A percentile compares a stretch with the other conserved stretches of the same genome.
phyloP scores from a whole-genome alignment of 2,888 invertebrate genomes.

The Anoncus sp. region DNA sequence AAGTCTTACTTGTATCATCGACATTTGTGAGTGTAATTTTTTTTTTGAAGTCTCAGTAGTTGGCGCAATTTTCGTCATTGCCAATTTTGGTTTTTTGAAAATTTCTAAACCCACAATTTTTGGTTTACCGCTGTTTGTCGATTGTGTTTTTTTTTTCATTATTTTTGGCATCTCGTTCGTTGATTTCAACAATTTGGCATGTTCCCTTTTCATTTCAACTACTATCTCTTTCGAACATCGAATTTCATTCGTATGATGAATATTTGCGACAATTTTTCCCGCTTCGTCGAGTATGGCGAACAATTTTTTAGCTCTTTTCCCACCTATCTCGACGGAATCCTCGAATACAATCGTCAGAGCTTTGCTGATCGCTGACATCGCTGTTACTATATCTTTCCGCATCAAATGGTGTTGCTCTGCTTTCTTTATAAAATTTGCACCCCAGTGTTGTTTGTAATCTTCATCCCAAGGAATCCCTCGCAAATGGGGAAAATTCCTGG shows the following conservation, averaged over 20 bases:
- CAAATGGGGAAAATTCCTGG: constrained; percentile 1
- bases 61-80: background rate
- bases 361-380: constrained; percentile 31
- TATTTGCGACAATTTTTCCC: constrained; percentile 21
- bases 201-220: background rate
- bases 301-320: background rate
- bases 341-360: background rate
- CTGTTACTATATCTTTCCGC: constrained; percentile 9
- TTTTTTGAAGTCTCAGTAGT: background rate
- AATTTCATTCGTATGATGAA: background rate
- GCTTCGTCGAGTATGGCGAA: constrained; percentile 14
- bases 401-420: background rate
- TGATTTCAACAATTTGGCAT: background rate
- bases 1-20: constrained; percentile 11
- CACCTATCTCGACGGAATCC: background rate
- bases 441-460: background rate
- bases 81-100: background rate
- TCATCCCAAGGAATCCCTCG: background rate
- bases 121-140: background rate
- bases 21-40: background rate
- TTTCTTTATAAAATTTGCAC: background rate
- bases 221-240: background rate
- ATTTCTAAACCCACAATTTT: constrained; percentile 12
- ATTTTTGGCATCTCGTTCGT: background rate
- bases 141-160: background rate